Conservation (phyloP, 2,888 invertebrate genomes). For the Capitulum mitella region DNA sequence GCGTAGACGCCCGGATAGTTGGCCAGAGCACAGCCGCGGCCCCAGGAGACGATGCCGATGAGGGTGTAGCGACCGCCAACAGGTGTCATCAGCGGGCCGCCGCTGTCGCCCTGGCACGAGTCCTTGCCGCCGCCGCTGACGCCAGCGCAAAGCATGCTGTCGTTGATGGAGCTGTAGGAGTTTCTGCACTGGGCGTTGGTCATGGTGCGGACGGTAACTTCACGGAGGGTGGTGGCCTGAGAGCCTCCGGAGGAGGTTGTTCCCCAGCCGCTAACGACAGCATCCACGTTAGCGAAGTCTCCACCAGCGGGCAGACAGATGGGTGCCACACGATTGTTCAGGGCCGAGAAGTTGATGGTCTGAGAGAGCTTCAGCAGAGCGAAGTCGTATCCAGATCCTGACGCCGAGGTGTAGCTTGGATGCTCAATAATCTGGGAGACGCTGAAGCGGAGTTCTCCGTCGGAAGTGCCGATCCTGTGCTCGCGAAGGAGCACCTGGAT, state of each 20-base stretch:
- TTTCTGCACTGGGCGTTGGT: background rate
- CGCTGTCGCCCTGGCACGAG: background rate
- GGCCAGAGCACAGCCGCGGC: background rate
- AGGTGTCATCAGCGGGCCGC: background rate
- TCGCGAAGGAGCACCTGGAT: background rate
- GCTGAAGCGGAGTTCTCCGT: background rate
- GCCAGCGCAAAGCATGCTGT: background rate
- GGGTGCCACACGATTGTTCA: background rate
- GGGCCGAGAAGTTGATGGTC: background rate
- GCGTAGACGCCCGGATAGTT: background rate
- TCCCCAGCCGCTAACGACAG: background rate
- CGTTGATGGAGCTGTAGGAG: background rate
- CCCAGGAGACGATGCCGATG: constrained; percentile 3
- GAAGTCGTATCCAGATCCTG: background rate
- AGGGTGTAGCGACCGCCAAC: background rate
- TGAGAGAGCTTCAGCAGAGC: background rate
- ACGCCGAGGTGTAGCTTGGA: background rate
- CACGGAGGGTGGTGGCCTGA: background rate
- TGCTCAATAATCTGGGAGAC: background rate
- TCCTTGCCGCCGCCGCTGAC: background rate
- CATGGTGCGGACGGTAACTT: background rate
- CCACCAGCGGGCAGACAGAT: background rate
- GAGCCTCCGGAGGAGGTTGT: background rate
- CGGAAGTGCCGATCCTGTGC: background rate
- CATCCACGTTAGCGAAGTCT: background rate